These are phyloP conservation scores for Lepilemur ruficaudatus DNA, from an alignment of 2,797 vertebrate genomes.

Conservation along the genomic window DNA sequence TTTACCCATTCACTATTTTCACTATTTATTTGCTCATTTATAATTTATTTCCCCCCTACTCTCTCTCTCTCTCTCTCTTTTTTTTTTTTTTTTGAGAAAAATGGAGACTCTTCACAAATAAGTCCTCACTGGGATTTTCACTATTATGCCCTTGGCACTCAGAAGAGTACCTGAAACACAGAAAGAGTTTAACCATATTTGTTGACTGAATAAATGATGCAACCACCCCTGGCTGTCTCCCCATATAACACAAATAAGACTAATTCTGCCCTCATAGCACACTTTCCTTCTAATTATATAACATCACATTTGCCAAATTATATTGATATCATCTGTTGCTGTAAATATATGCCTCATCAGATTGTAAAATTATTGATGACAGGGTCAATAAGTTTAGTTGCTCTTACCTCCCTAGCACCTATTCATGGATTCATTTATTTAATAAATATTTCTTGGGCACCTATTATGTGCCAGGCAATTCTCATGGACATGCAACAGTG, in stretches of 20 bases:
- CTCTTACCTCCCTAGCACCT: not conserved
- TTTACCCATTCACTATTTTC: not conserved
- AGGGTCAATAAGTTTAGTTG: not conserved
- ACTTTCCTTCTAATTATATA: not conserved
- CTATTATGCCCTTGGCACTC: not conserved
- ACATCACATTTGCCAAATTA: not conserved
- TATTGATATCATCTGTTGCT: not conserved
- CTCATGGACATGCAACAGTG: not conserved
- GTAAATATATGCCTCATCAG: not conserved
- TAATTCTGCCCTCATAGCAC: not conserved
- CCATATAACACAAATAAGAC: not conserved
- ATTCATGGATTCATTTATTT: not conserved
- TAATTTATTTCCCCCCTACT: not conserved
- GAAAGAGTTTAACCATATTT: not conserved
- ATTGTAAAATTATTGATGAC: not conserved
- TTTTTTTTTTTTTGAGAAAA: not conserved
- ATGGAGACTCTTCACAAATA: not conserved
- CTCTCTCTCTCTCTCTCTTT: too few species aligned
- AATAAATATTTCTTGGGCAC: not conserved
- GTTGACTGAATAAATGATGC: not conserved
- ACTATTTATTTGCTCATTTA: not conserved
- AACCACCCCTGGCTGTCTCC: not conserved
- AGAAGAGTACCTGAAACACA: not conserved
- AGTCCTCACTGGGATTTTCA: not conserved
- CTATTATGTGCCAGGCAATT: not conserved